Evolutionary conservation across 2,888 invertebrate species (phyloP).

Genomic region (Cryptocheilus praepositus): DNA sequence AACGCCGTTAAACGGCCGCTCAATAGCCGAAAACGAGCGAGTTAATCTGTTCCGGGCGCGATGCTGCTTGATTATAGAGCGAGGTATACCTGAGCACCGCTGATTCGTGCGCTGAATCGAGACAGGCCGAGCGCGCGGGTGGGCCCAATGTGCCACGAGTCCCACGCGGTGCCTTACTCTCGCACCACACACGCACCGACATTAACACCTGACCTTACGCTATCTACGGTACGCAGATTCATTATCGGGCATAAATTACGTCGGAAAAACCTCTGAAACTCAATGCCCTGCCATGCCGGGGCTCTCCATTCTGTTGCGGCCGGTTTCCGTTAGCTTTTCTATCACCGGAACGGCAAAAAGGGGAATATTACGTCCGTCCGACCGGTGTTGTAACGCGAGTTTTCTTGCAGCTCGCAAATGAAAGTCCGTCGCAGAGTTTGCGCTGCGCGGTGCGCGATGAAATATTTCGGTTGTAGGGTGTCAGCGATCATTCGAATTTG

Average conservation of each 20-base stretch:
- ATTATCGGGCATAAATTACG: slow-evolving; percentile 66
- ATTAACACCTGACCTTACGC: slow-evolving; percentile 66
- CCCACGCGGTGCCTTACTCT: slow-evolving; percentile 52
- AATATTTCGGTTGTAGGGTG: too few relatives aligned
- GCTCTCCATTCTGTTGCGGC: not conserved
- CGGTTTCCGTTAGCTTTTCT: too few relatives aligned
- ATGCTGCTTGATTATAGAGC: slow-evolving; percentile 11
- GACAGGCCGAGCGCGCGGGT: slow-evolving; percentile 48
- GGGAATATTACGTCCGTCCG: too few relatives aligned
- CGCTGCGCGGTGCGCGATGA: too few relatives aligned
- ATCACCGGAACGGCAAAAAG: not conserved
- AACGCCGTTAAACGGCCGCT: too few relatives aligned
- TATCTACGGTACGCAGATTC: slow-evolving; percentile 64
- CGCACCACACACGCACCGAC: slow-evolving; percentile 60
- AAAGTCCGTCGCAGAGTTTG: too few relatives aligned
- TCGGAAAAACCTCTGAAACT: slow-evolving; percentile 56
- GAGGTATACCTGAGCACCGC: slow-evolving; percentile 42
- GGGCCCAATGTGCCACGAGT: slow-evolving; percentile 57
- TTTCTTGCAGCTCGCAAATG: too few relatives aligned
- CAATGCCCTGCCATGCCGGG: slow-evolving; percentile 41
- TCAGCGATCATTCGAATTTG: too few relatives aligned
- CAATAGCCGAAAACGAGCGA: too few relatives aligned
- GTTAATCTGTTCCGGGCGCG: not conserved
- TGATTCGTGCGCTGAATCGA: slow-evolving; percentile 45
- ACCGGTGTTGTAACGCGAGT: too few relatives aligned